A percentile compares a stretch with the other conserved stretches of the same genome.
phyloP scores from a whole-genome alignment of 1,140 invertebrate genomes.

The Drosophila insularis region DNA sequence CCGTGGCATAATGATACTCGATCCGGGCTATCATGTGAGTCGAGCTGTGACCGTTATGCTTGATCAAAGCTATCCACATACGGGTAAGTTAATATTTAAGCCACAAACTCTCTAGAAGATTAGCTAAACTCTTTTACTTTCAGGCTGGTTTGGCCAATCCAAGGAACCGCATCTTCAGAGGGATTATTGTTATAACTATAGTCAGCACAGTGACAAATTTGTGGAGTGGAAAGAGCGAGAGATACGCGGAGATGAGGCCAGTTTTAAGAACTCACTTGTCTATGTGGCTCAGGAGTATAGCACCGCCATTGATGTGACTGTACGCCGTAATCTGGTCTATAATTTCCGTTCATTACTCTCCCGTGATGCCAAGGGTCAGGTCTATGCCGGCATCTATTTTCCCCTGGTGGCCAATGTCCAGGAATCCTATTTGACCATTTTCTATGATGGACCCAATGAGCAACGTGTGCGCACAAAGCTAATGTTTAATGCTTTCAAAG shows the following conservation, averaged over 20 bases:
- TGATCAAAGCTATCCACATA: conserved; percentile 92
- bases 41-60: conserved; percentile 93
- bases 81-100: conserved; percentile 82
- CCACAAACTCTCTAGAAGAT: too few species aligned
- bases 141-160: conserved; percentile 91
- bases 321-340: conserved; percentile 94
- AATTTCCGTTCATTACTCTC: conserved; percentile 92
- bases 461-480: conserved; percentile 85
- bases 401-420: conserved; percentile 85
- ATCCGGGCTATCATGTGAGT: conserved; percentile 95
- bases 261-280: conserved; percentile 88
- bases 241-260: conserved; percentile 85
- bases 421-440: conserved; percentile 89
- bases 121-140: neutral
- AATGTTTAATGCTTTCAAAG: conserved; percentile 87
- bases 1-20: conserved; percentile 89
- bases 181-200: conserved; percentile 91
- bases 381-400: conserved; percentile 93
- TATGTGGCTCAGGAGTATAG: conserved; percentile 90
- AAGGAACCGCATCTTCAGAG: conserved; percentile 88
- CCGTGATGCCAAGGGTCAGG: conserved; percentile 90
- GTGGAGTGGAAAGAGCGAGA: conserved; percentile 91
- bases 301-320: conserved; percentile 92
- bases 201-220: conserved; percentile 87
- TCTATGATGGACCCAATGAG: conserved; percentile 88